Conservation (phyloP, 2,888 invertebrate genomes). For the Serripes groenlandicus region DNA sequence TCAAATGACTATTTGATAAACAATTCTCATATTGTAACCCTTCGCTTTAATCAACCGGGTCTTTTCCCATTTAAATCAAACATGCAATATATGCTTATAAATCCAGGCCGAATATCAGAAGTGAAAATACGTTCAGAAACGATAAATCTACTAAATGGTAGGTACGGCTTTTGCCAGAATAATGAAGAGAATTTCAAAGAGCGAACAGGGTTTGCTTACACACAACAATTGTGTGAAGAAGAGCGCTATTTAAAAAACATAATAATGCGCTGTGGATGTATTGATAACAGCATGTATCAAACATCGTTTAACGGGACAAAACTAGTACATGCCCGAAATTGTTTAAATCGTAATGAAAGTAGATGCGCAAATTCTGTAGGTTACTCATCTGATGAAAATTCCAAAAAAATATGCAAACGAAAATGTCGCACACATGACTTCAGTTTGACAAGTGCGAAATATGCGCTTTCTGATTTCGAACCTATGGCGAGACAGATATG, state of each 20-base stretch:
- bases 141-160: neutral
- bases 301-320: no score
- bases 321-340: neutral
- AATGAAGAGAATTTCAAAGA: neutral
- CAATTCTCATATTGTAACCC: no score
- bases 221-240: neutral
- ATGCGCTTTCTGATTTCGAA: no score
- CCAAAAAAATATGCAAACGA: neutral
- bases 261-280: neutral
- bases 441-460: no score
- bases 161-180: constrained; percentile 9
- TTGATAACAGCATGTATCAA: no score
- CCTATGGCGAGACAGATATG: neutral
- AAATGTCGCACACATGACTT: neutral
- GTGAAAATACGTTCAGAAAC: neutral
- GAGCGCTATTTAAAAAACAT: neutral
- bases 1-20: no score
- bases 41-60: no score
- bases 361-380: neutral
- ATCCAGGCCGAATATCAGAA: no score
- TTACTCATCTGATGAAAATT: no score
- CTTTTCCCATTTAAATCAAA: no score
- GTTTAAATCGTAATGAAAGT: neutral
- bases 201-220: neutral
- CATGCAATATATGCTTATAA: no score